These are phyloP conservation scores for Pao palembangensis DNA, from an alignment of 2,113 vertebrate species.

Conservation along the genomic window DNA sequence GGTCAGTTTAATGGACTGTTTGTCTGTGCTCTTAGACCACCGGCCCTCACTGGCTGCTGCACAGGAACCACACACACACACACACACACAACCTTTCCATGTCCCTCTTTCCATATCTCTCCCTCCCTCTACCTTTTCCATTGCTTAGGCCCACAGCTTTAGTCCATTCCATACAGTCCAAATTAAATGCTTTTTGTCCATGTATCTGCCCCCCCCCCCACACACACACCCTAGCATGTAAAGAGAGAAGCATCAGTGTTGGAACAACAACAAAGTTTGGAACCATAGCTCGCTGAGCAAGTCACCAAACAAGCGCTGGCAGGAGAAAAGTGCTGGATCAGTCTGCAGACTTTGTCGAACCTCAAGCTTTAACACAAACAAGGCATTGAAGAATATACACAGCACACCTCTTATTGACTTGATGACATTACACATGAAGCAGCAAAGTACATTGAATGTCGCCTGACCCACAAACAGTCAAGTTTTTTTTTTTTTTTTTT, in stretches of 20 bases:
- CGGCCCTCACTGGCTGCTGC: slow-evolving; percentile 46
- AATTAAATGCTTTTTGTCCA: not conserved
- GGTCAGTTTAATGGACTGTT: slow-evolving; percentile 61
- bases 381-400: not conserved
- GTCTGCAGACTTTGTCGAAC: not conserved
- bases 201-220: no score
- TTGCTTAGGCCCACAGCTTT: slow-evolving; percentile 11
- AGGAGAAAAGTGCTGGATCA: not conserved
- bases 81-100: slow-evolving; percentile 12
- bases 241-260: no score
- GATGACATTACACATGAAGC: not conserved
- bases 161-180: not conserved
- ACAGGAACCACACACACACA: slow-evolving; percentile 17
- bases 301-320: not conserved
- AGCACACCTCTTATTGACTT: not conserved
- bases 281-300: not conserved
- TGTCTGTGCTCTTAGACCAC: slow-evolving; percentile 60
- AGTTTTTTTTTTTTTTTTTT: not conserved
- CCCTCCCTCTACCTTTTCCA: slow-evolving; percentile 47
- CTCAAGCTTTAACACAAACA: not conserved
- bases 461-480: slow-evolving; percentile 15
- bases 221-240: not conserved
- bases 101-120: slow-evolving; percentile 44
- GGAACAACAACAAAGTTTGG: not conserved
- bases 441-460: not conserved